Conservation (phyloP, 2,797 vertebrate genomes). For the Acestrorhynchus altus region DNA sequence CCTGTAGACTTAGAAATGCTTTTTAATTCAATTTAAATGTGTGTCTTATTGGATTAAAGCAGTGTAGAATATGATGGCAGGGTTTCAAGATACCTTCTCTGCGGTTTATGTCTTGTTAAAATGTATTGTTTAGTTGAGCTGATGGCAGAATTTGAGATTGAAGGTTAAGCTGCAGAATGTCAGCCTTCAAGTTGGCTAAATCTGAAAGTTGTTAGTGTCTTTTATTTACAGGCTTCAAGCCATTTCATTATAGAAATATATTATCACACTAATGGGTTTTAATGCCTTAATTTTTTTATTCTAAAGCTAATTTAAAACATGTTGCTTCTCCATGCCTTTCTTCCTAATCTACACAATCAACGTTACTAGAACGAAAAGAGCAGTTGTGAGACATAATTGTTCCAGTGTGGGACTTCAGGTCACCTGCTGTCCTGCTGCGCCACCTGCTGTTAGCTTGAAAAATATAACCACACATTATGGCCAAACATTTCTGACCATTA, state of each 20-base stretch:
- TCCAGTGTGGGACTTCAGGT: background rate
- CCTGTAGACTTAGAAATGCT: constrained; percentile 6
- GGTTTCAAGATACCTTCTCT: background rate
- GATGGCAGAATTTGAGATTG: background rate
- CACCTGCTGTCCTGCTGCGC: constrained; percentile 34
- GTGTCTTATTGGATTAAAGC: constrained; percentile 19
- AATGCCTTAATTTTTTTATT: background rate
- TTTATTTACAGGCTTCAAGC: background rate
- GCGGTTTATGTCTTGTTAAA: background rate
- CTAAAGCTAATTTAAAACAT: background rate
- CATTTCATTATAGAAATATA: background rate
- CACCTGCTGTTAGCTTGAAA: constrained; percentile 36
- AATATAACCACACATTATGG: background rate
- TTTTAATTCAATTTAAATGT: constrained; percentile 12
- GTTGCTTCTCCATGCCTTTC: background rate
- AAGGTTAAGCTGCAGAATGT: background rate
- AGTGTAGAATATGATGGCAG: constrained; percentile 1
- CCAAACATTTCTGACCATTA: no score
- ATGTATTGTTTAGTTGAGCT: background rate
- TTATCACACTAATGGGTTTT: background rate
- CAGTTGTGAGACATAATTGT: background rate
- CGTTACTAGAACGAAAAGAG: background rate
- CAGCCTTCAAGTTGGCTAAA: background rate
- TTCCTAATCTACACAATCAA: no score
- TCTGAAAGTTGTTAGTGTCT: no score